These are phyloP conservation scores for Setophaga coronata DNA, from an alignment of 2,113 vertebrate species.

Conservation along the genomic window DNA sequence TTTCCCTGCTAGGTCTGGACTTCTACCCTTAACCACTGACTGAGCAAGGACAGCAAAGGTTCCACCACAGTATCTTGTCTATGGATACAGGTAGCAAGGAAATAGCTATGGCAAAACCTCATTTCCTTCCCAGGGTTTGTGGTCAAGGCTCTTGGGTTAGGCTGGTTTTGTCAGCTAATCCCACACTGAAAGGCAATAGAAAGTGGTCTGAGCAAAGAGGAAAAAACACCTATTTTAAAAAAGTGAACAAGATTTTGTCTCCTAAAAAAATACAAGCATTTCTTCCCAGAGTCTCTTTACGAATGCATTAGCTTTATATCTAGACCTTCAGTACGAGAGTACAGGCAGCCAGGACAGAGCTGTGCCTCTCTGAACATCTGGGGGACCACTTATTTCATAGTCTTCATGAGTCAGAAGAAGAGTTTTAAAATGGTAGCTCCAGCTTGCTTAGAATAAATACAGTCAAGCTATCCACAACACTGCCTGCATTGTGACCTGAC, in stretches of 20 bases:
- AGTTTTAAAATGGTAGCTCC: neutral
- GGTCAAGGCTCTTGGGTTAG: neutral
- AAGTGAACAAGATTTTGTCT: neutral
- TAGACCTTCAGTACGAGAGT: neutral
- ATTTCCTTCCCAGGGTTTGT: neutral
- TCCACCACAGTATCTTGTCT: neutral
- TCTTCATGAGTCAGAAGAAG: neutral
- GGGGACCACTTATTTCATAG: neutral
- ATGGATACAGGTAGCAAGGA: neutral
- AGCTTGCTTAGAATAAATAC: neutral
- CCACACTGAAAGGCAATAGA: neutral
- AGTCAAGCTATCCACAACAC: neutral
- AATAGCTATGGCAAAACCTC: neutral
- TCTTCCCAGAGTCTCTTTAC: neutral
- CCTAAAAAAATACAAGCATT: neutral
- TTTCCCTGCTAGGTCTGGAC: neutral
- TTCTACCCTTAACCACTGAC: fast-evolving
- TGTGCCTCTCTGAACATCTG: neutral
- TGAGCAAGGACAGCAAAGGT: neutral
- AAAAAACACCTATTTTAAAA: neutral
- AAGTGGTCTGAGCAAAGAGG: neutral
- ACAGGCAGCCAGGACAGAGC: neutral
- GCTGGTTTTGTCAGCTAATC: neutral
- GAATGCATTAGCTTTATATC: neutral
- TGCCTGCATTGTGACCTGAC: neutral